Base-by-base conservation (phyloP, 2,888 invertebrate species). In the Ectropis crepuscularia region DNA sequence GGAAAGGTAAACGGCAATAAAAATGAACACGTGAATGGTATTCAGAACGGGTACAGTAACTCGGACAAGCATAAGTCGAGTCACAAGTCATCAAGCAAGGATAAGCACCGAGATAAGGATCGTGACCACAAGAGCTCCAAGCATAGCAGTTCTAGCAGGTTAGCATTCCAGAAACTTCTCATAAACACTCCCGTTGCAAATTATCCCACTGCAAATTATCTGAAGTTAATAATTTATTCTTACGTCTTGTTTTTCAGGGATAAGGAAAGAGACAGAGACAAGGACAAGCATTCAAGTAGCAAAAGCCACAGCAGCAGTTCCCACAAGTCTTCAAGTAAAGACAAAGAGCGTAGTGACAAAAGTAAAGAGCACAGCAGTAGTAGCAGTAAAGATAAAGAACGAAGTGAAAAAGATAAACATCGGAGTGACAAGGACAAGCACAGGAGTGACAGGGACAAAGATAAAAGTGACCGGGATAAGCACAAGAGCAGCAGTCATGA, bases 31-130 rank as follows among this genome's bases (percentile, higher is more conserved):
- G 93, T 96, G 90, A 97, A 97, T 92, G 97, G 97, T 65, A 92
- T 96, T 81, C 96, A 96, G 79, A 96, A 97, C 90, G 97, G 97
- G 59, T 96, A 95, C 85, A 83, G 77, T 83, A 88, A 88, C 78
- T 89, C 94, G 66, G 89, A 92, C 63, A 93, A 93, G 85, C 86
- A 94, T 88, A 87, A 93, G 87, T 88, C 94, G 71, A 95, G 94
- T 78, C 95, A 95, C 84, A 95, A 95, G 84, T 95, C 95, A 39
- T 95, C 95, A 7, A 95, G 94, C 81, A 95, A 94, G 79, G 95
- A 95, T 78, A 95, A 95, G 78, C 94, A 96, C 80, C 94, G 95
- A 69, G 95, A 95, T 77, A 95, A 95, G 79, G 95, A 95, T 71
- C 93, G 94, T 72, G 94, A 94, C 70, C 94, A 94, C 81, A 94